Base-by-base conservation (phyloP, 2,113 vertebrate genomes). In the Seriola rivoliana region DNA sequence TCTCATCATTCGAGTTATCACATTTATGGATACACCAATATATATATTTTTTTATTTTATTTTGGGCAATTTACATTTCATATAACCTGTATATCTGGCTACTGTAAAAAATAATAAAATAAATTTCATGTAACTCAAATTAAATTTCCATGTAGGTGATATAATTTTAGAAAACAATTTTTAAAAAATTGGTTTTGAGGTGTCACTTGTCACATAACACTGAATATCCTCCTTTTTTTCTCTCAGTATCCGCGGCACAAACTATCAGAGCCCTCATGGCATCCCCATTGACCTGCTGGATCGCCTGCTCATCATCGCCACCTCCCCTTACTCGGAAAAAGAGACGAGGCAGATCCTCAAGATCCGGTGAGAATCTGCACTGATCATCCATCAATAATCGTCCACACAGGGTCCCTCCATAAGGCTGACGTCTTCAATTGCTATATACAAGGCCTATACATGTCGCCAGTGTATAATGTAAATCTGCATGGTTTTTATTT, bases 281-380 rank as follows among this genome's bases (percentile, higher is more conserved):
- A 97, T 98, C 90, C 97, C 97, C 48, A 96, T 97, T 2, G 97
- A 98, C 87, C 94, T 98, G 55, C 95, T 98, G 72, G 97, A 98
- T 65, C 96, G 97, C 1, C 92, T 98, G 84, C 95, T 98, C 63
- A 98, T 98, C 55, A 97, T 98, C 50, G 96, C 97, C 25, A 97
- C 97, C 7, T 93, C 96, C 0, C 97, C 97, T 1, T 98, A 98
- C 92, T 97, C 96, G 0, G 97, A 98, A 81, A 97, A 97, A 84
- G 97, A 98, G 89, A 97, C 96, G 0, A 95, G 95, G 86, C 97
- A 98, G 94, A 98, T 98, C 81, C 95, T 98, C 11, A 97, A 97
- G 84, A 98, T 98, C 88, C 94, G 97, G 97, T 98, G 78, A 91
- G 87, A 44, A 7, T 23, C 40, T 7, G 21, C 3, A 0, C 23